phyloP scores from a whole-genome alignment of 2,113 vertebrate species.

The Astur gentilis region DNA sequence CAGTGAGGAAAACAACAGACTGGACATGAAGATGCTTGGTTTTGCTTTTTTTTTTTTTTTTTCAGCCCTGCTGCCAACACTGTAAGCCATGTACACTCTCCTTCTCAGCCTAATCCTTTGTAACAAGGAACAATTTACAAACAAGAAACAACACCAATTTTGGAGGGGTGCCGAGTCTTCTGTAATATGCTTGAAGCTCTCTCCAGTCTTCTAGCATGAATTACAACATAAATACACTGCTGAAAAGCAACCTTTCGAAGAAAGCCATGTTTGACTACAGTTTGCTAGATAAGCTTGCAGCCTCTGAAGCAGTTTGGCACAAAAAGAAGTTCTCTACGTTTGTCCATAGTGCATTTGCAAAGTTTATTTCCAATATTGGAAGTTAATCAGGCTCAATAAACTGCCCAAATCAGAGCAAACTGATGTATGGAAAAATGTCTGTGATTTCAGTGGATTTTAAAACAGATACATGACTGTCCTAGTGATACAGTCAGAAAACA shows the following conservation, averaged over 20 bases:
- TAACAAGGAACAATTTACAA: background rate
- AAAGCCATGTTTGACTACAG: background rate
- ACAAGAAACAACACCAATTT: background rate
- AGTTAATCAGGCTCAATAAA: background rate
- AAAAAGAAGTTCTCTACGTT: background rate
- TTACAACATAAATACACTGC: background rate
- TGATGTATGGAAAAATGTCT: background rate
- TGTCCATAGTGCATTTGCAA: background rate
- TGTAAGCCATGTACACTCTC: background rate
- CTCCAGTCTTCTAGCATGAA: background rate
- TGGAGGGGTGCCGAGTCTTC: background rate
- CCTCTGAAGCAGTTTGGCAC: background rate
- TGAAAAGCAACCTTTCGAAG: background rate
- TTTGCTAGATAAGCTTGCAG: background rate
- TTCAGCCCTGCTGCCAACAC: background rate
- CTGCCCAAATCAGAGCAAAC: background rate
- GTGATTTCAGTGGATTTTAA: background rate
- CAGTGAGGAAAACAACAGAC: background rate
- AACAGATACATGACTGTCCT: background rate
- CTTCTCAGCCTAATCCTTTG: background rate
- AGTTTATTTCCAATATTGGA: background rate
- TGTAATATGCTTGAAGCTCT: background rate
- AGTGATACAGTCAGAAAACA: slow-evolving; percentile 45
- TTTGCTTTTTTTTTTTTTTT: background rate
- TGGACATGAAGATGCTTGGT: background rate